phyloP scores from a whole-genome alignment of 37 sponge, comb jelly and placozoan genomes.

The Hormiphora californensis region DNA sequence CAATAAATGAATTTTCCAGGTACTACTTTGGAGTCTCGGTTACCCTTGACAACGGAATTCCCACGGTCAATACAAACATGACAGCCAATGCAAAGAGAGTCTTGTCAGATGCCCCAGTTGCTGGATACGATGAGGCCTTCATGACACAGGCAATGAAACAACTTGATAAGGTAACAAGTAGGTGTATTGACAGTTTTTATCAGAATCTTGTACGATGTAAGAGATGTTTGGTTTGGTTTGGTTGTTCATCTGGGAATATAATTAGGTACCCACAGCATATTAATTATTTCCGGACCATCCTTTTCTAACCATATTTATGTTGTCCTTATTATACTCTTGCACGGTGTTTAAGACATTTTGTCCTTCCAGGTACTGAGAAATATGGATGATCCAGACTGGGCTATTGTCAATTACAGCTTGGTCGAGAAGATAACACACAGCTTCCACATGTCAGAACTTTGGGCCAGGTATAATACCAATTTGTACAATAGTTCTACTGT shows the following conservation, averaged over 20 bases:
- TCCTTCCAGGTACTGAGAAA: constrained; percentile 43
- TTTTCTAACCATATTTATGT: too few species aligned
- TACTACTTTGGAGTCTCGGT: constrained; percentile 2
- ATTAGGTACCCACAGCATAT: too few species aligned
- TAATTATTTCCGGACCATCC: too few species aligned
- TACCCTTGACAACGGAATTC: background rate
- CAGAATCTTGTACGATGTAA: too few species aligned
- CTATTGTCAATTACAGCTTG: constrained; percentile 1
- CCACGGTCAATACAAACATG: constrained; percentile 40
- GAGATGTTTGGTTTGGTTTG: too few species aligned
- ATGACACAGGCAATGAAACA: constrained; percentile 7
- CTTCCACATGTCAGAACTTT: constrained; percentile 36
- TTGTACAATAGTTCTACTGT: too few species aligned
- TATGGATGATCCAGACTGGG: background rate
- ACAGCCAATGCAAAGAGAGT: background rate
- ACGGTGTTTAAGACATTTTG: too few species aligned
- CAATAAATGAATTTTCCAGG: background rate
- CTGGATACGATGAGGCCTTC: background rate
- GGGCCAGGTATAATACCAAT: too few species aligned
- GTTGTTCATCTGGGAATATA: too few species aligned
- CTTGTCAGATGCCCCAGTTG: background rate
- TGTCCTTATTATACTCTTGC: too few species aligned
- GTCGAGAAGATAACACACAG: background rate
- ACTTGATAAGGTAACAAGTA: constrained; percentile 5
- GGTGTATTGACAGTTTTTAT: too few species aligned